Conservation (phyloP, 2,888 invertebrate genomes). For the Drosophila koepferae region DNA sequence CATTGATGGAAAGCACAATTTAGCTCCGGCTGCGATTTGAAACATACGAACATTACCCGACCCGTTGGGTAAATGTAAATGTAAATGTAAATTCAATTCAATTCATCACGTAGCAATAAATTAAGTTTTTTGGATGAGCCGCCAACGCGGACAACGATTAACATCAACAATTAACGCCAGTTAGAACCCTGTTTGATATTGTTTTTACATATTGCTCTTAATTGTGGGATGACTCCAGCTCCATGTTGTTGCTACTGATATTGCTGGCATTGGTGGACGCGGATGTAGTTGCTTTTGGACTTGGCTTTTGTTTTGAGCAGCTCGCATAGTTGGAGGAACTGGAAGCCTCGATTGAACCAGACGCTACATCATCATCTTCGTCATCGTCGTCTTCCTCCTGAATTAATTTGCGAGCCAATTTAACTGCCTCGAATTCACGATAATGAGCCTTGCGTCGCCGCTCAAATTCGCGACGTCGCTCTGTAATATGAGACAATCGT, state of each 20-base stretch:
- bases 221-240: constrained; percentile 56
- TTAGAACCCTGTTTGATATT: constrained; percentile 36
- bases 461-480: constrained; percentile 93
- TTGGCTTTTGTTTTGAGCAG: constrained; percentile 51
- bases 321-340: constrained; percentile 59
- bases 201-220: constrained; percentile 44
- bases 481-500: constrained; percentile 83
- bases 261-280: constrained; percentile 56
- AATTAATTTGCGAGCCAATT: constrained; percentile 95
- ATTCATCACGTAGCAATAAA: constrained; percentile 43
- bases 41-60: constrained; percentile 32
- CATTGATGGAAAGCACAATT: constrained; percentile 51
- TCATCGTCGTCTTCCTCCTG: constrained; percentile 95
- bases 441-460: constrained; percentile 98
- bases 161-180: constrained; percentile 59
- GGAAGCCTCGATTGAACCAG: constrained; percentile 48
- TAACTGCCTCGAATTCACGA: constrained; percentile 98
- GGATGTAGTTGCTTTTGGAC: constrained; percentile 54
- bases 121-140: constrained; percentile 43
- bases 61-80: constrained; percentile 39
- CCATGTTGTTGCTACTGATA: constrained; percentile 37
- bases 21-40: constrained; percentile 36
- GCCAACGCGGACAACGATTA: constrained; percentile 48
- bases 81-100: constrained; percentile 49
- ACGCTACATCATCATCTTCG: constrained; percentile 45